Percentiles rank a stretch among this genome's conserved stretches.
Conservation (phyloP, 2,888 invertebrate genomes). For the Lissocephala sabroskyi region DNA sequence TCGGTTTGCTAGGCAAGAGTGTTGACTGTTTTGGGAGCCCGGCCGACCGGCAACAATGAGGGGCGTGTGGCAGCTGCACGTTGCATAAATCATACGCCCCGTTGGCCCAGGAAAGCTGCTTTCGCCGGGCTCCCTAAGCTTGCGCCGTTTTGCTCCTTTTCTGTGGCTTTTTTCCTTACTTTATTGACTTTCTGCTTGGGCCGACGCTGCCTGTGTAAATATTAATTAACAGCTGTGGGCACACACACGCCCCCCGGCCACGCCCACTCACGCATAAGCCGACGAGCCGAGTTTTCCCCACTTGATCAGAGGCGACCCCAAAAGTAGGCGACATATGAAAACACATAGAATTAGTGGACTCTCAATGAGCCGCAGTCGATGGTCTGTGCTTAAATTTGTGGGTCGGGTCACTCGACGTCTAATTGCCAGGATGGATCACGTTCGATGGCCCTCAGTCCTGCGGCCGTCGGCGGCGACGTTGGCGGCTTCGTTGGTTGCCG, state of each 20-base stretch:
- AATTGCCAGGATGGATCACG: slow-evolving; percentile 20
- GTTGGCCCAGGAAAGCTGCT: slow-evolving; percentile 16
- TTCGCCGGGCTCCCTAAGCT: slow-evolving; percentile 15
- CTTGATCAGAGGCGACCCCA: too few relatives aligned
- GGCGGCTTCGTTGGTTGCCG: neutral
- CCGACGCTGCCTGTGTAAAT: slow-evolving; percentile 13
- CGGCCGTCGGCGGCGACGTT: neutral
- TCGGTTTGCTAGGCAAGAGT: slow-evolving; percentile 11
- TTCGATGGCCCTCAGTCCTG: neutral
- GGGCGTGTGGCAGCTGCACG: slow-evolving; percentile 8
- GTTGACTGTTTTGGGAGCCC: too few relatives aligned
- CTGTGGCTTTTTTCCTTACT: neutral
- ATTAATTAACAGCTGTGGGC: slow-evolving; percentile 22
- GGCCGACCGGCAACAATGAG: neutral
- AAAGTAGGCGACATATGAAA: too few relatives aligned
- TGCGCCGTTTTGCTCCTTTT: slow-evolving; percentile 32
- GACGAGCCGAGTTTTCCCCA: slow-evolving; percentile 9
- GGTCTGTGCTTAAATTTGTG: too few relatives aligned
- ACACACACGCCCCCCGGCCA: neutral
- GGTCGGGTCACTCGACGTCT: slow-evolving; percentile 36
- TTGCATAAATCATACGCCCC: slow-evolving; percentile 55
- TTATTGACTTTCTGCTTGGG: slow-evolving; percentile 2
- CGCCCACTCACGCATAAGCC: slow-evolving; percentile 1
- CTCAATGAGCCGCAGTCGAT: neutral
- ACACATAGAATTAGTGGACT: slow-evolving; percentile 11